Conservation (phyloP, 2,113 vertebrate species). For the Coregonus clupeaformis region DNA sequence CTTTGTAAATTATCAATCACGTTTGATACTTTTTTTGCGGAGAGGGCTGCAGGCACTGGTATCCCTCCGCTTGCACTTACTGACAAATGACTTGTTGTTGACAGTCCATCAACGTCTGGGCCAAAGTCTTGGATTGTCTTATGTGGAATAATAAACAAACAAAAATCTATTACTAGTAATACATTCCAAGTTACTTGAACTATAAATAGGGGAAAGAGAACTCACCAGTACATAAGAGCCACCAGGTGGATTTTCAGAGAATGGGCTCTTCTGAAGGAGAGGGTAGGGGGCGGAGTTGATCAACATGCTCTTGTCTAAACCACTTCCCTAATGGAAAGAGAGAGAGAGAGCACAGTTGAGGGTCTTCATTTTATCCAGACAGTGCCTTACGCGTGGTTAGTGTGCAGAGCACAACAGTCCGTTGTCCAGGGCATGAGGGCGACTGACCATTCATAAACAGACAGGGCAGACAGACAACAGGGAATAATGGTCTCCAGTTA, state of each 20-base stretch:
- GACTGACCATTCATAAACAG: conserved; percentile 55
- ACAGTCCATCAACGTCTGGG: too few species aligned
- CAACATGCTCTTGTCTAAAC: background rate
- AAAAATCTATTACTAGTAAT: too few species aligned
- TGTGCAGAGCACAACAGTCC: conserved; percentile 36
- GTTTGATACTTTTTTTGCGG: too few species aligned
- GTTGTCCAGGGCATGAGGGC: conserved; percentile 38
- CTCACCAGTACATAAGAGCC: background rate
- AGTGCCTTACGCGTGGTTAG: conserved; percentile 19
- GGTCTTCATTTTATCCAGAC: background rate
- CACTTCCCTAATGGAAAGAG: background rate
- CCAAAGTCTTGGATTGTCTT: too few species aligned
- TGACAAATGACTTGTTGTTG: too few species aligned
- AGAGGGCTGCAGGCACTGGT: too few species aligned
- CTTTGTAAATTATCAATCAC: too few species aligned
- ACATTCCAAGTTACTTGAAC: too few species aligned
- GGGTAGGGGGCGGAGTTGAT: background rate
- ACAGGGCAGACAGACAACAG: conserved; percentile 28
- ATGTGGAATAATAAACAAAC: too few species aligned
- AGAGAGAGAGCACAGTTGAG: background rate
- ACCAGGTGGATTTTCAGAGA: conserved; percentile 22
- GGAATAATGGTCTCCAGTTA: conserved; percentile 51
- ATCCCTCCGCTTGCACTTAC: too few species aligned
- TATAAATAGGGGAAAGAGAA: too few species aligned
- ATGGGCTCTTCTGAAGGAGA: background rate